Percentiles rank a stretch among this genome's conserved stretches.
phyloP scores from a whole-genome alignment of 1,140 invertebrate genomes.

The Neodiprion fabricii region DNA sequence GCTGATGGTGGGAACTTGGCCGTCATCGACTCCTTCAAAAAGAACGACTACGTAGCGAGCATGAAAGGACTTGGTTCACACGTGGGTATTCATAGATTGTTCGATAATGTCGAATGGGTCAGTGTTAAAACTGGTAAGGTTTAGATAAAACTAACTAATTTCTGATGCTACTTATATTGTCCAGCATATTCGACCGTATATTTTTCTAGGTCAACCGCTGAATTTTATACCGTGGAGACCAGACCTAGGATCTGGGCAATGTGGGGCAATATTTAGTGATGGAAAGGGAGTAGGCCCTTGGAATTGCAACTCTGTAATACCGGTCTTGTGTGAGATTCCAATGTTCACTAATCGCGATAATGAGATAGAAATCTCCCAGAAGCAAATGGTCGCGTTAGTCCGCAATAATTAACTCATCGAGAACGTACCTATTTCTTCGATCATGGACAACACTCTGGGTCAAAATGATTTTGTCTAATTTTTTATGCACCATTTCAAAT shows the following conservation, averaged over 20 bases:
- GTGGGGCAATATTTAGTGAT: neutral
- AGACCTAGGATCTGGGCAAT: neutral
- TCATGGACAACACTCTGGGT: no score
- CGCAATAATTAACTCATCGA: no score
- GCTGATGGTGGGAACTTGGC: neutral
- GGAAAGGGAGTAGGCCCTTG: neutral
- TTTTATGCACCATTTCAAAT: no score
- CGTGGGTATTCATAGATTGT: neutral
- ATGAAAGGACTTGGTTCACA: neutral
- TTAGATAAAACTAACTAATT: neutral
- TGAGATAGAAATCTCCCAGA: no score
- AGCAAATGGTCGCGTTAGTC: no score
- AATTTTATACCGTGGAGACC: neutral
- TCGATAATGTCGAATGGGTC: neutral
- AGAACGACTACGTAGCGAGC: neutral
- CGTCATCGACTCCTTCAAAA: neutral
- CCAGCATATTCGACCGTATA: neutral
- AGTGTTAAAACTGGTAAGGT: neutral
- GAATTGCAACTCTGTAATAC: neutral
- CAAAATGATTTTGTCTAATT: no score
- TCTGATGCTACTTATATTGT: neutral
- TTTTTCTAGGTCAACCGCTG: neutral
- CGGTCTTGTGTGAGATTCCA: neutral
- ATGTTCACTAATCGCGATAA: neutral
- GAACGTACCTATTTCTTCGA: no score